Percentiles rank a stretch among this genome's conserved stretches.
Evolutionary conservation across 2,888 invertebrate species (phyloP).

Genomic region (Phanerotoma sp.): DNA sequence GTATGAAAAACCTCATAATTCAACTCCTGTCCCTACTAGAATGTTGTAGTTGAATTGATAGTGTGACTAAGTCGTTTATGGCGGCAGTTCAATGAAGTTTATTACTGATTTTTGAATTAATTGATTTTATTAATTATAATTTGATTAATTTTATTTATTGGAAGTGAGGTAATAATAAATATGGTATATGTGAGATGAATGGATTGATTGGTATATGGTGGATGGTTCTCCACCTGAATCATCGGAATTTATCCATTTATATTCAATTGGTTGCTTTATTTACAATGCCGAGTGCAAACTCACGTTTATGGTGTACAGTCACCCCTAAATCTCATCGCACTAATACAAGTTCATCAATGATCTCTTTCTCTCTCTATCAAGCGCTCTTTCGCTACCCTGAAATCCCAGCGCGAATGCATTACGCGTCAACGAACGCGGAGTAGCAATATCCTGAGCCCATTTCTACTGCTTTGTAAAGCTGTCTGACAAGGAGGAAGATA

Average conservation of each 20-base stretch:
- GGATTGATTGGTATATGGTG: no score
- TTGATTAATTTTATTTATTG: no score
- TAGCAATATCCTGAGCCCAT: conserved; percentile 56
- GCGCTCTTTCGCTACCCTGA: conserved; percentile 41
- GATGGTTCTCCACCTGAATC: no score
- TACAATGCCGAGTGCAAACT: conserved; percentile 22
- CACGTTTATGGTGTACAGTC: conserved; percentile 26
- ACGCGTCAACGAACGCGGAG: conserved; percentile 56
- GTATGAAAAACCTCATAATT: no score
- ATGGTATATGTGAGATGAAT: no score
- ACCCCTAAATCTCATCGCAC: conserved; percentile 14
- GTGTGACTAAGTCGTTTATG: no score
- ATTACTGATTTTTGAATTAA: no score
- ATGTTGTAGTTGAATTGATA: no score
- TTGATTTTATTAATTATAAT: no score
- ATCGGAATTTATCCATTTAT: neutral
- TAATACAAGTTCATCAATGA: conserved; percentile 20
- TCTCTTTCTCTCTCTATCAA: conserved; percentile 26
- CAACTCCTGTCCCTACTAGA: no score
- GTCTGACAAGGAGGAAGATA: conserved; percentile 19
- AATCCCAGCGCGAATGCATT: conserved; percentile 56
- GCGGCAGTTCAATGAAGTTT: no score
- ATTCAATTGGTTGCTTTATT: conserved; percentile 19
- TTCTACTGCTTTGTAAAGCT: conserved; percentile 30
- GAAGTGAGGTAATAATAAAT: no score